Conservation (phyloP, 2,888 invertebrate genomes). For the Salpingus planirostris region DNA sequence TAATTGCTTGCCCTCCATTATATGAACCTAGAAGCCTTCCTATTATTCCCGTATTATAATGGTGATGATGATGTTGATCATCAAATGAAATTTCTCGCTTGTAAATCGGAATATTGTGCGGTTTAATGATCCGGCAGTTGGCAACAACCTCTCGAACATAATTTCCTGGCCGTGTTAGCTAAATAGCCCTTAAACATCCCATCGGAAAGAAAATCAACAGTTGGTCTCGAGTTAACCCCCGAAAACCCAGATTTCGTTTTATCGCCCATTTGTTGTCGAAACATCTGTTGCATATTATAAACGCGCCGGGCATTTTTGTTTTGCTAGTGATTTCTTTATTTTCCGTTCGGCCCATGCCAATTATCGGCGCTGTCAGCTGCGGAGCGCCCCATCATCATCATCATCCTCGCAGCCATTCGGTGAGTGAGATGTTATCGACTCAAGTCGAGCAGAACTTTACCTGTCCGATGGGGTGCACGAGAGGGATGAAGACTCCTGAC, state of each 20-base stretch:
- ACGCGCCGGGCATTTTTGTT: conserved; percentile 14
- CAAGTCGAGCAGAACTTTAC: conserved; percentile 15
- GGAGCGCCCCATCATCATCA: conserved; percentile 9
- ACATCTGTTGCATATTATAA: conserved; percentile 15
- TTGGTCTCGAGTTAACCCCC: conserved; percentile 2
- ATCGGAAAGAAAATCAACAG: conserved; percentile 3
- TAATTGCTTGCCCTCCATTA: too few relatives aligned
- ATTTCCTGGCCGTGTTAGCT: not conserved
- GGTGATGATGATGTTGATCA: too few relatives aligned
- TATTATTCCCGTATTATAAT: too few relatives aligned
- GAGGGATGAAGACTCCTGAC: conserved; percentile 19
- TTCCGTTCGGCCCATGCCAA: conserved; percentile 31
- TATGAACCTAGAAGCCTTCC: too few relatives aligned
- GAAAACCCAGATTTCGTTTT: conserved; percentile 1
- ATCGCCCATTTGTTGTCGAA: conserved; percentile 11
- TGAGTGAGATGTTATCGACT: conserved; percentile 16
- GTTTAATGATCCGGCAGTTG: too few relatives aligned
- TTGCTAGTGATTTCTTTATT: conserved; percentile 10
- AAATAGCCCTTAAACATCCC: not conserved
- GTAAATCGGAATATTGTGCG: too few relatives aligned
- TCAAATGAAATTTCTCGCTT: too few relatives aligned
- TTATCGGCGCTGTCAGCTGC: conserved; percentile 33
- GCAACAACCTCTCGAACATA: too few relatives aligned
- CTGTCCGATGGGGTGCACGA: conserved; percentile 10
- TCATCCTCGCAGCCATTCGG: too few relatives aligned